Evolutionary conservation across 2,113 vertebrate genomes (phyloP).

Genomic region (Calidris pugnax): DNA sequence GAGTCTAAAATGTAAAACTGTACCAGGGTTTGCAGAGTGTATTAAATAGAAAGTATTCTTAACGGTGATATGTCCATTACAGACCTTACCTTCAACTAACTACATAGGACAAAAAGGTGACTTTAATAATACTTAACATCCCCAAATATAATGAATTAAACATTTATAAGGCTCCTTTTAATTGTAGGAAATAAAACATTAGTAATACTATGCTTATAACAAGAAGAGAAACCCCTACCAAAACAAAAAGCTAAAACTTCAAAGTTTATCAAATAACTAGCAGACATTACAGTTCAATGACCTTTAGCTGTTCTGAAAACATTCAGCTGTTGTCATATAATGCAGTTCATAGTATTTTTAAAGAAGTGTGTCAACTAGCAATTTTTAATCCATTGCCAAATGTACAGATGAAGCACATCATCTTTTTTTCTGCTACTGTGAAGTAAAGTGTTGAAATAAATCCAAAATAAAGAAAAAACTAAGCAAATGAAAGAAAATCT

Average conservation of each 20-base stretch:
- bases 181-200: conserved; percentile 15
- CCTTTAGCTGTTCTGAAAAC: conserved; percentile 73
- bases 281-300: conserved; percentile 67
- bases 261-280: conserved; percentile 78
- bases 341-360: conserved; percentile 70
- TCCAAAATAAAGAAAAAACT: conserved; percentile 88
- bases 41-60: background rate
- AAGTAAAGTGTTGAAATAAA: conserved; percentile 82
- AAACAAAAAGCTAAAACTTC: conserved; percentile 71
- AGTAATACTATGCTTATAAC: conserved; percentile 22
- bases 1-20: background rate
- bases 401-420: conserved; percentile 80
- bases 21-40: background rate
- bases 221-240: conserved; percentile 48
- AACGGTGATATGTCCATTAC: background rate
- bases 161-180: conserved; percentile 1
- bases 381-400: conserved; percentile 79
- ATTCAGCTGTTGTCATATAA: conserved; percentile 76
- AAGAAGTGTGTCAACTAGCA: conserved; percentile 70
- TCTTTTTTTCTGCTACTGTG: conserved; percentile 81
- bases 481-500: conserved; percentile 79
- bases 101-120: background rate
- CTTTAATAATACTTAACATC: background rate
- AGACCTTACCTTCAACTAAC: background rate
- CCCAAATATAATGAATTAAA: conserved; percentile 1